Percentiles rank a stretch among this genome's conserved stretches.
Conservation (phyloP, 2,113 vertebrate species). For the Cavia aperea region DNA sequence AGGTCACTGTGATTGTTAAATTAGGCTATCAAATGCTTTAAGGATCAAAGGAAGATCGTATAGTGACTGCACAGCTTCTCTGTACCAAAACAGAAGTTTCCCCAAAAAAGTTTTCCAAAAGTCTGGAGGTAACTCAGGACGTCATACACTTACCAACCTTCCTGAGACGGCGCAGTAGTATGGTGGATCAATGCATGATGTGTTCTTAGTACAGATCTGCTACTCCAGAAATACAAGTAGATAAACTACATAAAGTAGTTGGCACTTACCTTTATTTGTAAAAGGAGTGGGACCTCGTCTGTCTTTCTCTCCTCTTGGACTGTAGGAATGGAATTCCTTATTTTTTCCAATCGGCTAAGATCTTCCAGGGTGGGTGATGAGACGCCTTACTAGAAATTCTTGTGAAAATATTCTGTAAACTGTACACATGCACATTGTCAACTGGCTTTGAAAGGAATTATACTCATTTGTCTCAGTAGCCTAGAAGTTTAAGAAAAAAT, state of each 20-base stretch:
- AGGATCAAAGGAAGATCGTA: not conserved
- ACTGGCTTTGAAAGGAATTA: slow-evolving; percentile 7
- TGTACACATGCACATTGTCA: not conserved
- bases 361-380: not conserved
- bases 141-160: rapidly evolving
- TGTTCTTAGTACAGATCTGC: too few species aligned
- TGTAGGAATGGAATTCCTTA: not conserved
- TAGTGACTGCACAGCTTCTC: not conserved
- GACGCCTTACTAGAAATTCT: not conserved
- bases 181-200: rapidly evolving
- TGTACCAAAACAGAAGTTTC: not conserved
- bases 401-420: not conserved
- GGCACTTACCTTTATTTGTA: not conserved
- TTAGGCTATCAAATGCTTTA: not conserved
- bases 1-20: not conserved
- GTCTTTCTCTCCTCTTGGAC: not conserved
- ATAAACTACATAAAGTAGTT: not conserved
- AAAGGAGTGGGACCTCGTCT: not conserved
- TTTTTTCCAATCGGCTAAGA: not conserved
- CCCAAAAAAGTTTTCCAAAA: not conserved
- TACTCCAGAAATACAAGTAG: not conserved
- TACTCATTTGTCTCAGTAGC: not conserved
- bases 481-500: not conserved
- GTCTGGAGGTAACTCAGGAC: not conserved
- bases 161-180: rapidly evolving